Evolutionary conservation across 2,888 invertebrate genomes (phyloP).

Genomic region (Dolichopus griseipennis): DNA sequence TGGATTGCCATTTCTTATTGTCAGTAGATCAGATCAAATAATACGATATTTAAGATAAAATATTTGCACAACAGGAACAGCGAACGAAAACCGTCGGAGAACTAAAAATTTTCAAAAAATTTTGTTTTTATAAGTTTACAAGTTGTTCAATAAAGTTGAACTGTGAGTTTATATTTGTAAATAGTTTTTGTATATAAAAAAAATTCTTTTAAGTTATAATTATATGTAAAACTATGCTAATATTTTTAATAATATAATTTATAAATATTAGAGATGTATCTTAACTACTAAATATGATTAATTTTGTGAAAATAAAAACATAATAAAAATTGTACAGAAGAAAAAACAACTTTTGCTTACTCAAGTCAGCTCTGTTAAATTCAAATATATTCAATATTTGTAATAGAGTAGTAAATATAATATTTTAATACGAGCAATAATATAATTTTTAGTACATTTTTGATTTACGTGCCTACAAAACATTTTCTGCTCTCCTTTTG

Average conservation of each 20-base stretch:
- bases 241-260: neutral
- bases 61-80: neutral
- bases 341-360: neutral
- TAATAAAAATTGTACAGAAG: neutral
- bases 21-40: too few relatives aligned
- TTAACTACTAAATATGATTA: neutral
- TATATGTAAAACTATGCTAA: neutral
- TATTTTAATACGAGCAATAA: too few relatives aligned
- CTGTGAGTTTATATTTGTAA: neutral
- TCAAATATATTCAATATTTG: too few relatives aligned
- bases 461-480: too few relatives aligned
- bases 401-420: too few relatives aligned
- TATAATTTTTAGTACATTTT: too few relatives aligned
- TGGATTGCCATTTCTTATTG: neutral
- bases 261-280: neutral
- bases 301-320: neutral
- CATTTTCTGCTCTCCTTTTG: too few relatives aligned
- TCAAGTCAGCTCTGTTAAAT: neutral
- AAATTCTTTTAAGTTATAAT: neutral
- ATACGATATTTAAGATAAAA: neutral
- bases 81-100: neutral
- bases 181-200: neutral
- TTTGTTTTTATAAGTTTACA: neutral
- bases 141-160: too few relatives aligned
- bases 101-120: conserved; percentile 4